These are phyloP conservation scores for Hirtodrosophila trivittata DNA, from an alignment of 2,888 invertebrate genomes.

Conservation along the genomic window DNA sequence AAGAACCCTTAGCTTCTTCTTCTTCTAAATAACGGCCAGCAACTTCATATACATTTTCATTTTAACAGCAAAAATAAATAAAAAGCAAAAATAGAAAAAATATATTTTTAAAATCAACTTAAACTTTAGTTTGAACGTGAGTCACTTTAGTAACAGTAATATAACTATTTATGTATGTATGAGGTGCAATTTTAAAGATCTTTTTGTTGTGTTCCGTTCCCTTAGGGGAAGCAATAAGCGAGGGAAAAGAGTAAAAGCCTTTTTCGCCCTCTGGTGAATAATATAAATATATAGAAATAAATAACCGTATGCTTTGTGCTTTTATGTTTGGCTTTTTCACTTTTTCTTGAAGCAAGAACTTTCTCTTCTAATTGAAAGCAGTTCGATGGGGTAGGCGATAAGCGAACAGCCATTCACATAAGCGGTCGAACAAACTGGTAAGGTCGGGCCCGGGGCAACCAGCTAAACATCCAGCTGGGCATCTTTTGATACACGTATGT, in stretches of 20 bases:
- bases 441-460: slow-evolving; percentile 12
- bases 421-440: slow-evolving; percentile 1
- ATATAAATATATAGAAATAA: slow-evolving; percentile 8
- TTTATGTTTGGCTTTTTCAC: slow-evolving; percentile 60
- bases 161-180: slow-evolving; percentile 50
- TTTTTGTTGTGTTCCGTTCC: slow-evolving; percentile 21
- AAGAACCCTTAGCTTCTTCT: no score
- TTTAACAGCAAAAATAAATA: no score
- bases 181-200: slow-evolving; percentile 71
- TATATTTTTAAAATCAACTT: no score
- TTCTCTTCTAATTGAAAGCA: slow-evolving; percentile 81
- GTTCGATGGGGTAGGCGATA: slow-evolving; percentile 73
- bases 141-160: no score
- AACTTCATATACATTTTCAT: no score
- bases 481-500: slow-evolving; percentile 50
- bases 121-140: no score
- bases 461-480: slow-evolving; percentile 54
- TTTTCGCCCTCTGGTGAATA: slow-evolving; percentile 41
- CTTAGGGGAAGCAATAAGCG: slow-evolving; percentile 5
- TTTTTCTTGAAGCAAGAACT: slow-evolving; percentile 78
- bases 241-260: slow-evolving; percentile 50
- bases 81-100: no score
- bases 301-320: slow-evolving; percentile 41
- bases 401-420: slow-evolving; percentile 29
- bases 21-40: no score